Evolutionary conservation across 2,888 invertebrate species (phyloP).

Genomic region (Agrotis exclamationis): DNA sequence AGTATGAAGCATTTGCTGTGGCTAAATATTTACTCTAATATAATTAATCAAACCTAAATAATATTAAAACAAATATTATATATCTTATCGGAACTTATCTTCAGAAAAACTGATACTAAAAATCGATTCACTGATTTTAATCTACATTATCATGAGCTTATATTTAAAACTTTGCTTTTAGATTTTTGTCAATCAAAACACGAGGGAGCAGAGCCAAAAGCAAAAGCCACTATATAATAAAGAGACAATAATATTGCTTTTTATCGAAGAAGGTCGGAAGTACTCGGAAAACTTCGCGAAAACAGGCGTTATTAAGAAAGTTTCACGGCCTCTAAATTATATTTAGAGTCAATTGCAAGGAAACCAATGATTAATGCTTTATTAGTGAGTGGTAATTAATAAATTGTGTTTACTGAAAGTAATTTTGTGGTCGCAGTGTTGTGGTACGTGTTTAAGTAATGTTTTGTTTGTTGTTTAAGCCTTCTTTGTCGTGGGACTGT

Average conservation of each 20-base stretch:
- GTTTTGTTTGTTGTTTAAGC: neutral
- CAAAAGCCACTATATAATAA: conserved; percentile 27
- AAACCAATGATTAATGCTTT: conserved; percentile 56
- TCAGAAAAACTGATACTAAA: too few species aligned
- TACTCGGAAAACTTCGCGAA: conserved; percentile 26
- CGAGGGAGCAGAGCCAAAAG: too few species aligned
- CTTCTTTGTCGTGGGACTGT: neutral
- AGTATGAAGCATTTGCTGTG: neutral
- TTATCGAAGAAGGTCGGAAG: conserved; percentile 22
- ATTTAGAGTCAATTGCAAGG: conserved; percentile 35
- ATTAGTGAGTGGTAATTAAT: conserved; percentile 43
- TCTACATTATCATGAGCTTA: too few species aligned
- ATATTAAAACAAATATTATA: too few species aligned
- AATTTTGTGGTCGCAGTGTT: conserved; percentile 42
- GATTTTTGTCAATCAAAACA: too few species aligned
- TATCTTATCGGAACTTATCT: too few species aligned
- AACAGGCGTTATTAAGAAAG: conserved; percentile 48
- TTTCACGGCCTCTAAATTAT: conserved; percentile 40
- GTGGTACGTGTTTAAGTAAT: conserved; percentile 19
- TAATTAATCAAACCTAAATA: too few species aligned
- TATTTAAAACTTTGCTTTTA: too few species aligned
- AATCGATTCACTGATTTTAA: too few species aligned
- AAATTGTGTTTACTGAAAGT: conserved; percentile 38
- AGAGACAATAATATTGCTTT: conserved; percentile 30
- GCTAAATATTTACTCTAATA: too few species aligned